Percentiles rank a stretch among this genome's conserved stretches.
Conservation (phyloP, 2,113 vertebrate genomes). For the Larimichthys crocea region DNA sequence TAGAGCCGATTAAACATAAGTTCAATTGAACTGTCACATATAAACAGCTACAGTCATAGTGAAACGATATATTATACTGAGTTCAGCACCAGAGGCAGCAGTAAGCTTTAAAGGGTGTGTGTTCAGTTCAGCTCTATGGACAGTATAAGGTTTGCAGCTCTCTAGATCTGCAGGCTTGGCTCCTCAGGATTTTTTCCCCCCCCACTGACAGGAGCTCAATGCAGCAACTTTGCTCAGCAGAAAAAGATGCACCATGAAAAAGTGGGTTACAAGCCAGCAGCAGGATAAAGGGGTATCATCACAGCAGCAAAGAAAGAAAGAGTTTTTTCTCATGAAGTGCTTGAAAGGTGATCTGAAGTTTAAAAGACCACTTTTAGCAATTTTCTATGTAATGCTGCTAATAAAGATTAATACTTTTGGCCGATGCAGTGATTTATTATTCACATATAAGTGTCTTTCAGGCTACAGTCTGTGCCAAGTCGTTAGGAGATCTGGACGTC, state of each 20-base stretch:
- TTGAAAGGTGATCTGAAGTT: neutral
- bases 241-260: constrained; percentile 57
- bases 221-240: constrained; percentile 80
- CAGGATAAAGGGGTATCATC: neutral
- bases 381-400: neutral
- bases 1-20: neutral
- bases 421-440: neutral
- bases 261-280: constrained; percentile 61
- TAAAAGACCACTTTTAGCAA: neutral
- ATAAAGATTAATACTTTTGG: neutral
- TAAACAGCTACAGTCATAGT: too few relatives aligned
- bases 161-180: constrained; percentile 60
- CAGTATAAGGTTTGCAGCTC: constrained; percentile 28
- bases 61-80: too few relatives aligned
- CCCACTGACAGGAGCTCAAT: constrained; percentile 52
- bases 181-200: constrained; percentile 34
- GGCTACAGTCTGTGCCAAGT: constrained; percentile 13
- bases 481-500: neutral
- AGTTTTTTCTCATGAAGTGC: neutral
- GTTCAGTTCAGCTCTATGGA: constrained; percentile 16
- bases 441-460: neutral
- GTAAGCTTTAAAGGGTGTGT: neutral
- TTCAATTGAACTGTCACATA: too few relatives aligned
- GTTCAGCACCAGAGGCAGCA: neutral
- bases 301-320: constrained; percentile 13